Conservation (phyloP, 92 coral and sea anemone species). For the Porites lobata region DNA sequence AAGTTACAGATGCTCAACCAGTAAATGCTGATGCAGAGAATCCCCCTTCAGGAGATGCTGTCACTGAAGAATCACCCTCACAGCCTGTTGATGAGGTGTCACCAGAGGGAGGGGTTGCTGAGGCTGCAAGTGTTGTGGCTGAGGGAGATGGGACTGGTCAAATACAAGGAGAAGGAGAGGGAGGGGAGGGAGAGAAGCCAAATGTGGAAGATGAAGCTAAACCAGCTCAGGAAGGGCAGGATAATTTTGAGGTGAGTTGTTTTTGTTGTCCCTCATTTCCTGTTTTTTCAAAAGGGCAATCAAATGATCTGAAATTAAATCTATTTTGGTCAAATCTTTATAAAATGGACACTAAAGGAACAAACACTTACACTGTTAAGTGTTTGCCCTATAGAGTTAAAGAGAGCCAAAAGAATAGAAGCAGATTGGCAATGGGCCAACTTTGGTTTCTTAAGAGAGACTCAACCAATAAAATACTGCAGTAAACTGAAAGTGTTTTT, state of each 20-base stretch:
- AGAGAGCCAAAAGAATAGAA: too few species aligned
- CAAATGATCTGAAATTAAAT: too few species aligned
- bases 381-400: too few species aligned
- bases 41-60: constrained; percentile 20
- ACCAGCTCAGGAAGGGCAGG: constrained; percentile 26
- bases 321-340: too few species aligned
- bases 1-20: constrained; percentile 14
- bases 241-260: constrained; percentile 5
- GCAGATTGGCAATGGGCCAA: too few species aligned
- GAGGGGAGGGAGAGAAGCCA: constrained; percentile 23
- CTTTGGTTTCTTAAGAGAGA: too few species aligned
- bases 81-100: constrained; percentile 17
- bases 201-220: not conserved
- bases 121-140: constrained; percentile 9
- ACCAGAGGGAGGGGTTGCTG: constrained; percentile 34
- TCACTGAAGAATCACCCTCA: constrained; percentile 23
- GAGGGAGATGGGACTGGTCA: constrained; percentile 37
- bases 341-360: too few species aligned
- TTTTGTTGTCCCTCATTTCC: not conserved
- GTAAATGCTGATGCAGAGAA: constrained; percentile 17
- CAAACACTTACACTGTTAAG: too few species aligned
- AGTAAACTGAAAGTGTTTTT: too few species aligned
- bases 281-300: too few species aligned
- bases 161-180: constrained; percentile 23
- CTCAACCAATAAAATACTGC: too few species aligned